Evolutionary conservation across 2,888 invertebrate species (phyloP).

Genomic region (Chymomyza amoena): DNA sequence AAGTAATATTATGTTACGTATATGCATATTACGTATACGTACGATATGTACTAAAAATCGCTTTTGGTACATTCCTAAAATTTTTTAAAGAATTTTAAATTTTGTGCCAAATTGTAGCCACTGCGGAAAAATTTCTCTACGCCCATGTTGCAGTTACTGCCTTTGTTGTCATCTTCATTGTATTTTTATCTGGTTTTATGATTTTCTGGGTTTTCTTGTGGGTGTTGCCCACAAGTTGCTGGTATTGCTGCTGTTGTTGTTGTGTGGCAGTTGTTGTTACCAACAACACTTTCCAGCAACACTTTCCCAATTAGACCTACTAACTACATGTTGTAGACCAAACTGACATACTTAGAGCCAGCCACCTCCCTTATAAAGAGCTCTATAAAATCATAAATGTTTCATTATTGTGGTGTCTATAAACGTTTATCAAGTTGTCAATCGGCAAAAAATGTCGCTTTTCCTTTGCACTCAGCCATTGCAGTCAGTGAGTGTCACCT

Average conservation of each 20-base stretch:
- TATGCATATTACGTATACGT: too few species aligned
- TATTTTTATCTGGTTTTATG: conserved; percentile 8
- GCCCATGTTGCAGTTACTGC: neutral
- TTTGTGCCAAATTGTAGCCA: too few species aligned
- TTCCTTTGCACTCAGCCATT: conserved; percentile 18
- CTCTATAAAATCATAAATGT: conserved; percentile 50
- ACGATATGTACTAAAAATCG: too few species aligned
- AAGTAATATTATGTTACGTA: too few species aligned
- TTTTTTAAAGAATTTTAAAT: too few species aligned
- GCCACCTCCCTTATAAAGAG: conserved; percentile 28
- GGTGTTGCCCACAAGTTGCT: conserved; percentile 41
- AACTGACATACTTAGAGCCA: conserved; percentile 31
- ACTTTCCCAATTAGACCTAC: conserved; percentile 59
- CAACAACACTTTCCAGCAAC: conserved; percentile 42
- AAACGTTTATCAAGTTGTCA: conserved; percentile 26
- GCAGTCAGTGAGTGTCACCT: conserved; percentile 33
- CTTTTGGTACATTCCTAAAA: too few species aligned
- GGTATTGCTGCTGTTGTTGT: conserved; percentile 11
- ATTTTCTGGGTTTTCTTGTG: conserved; percentile 25
- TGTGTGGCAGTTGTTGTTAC: neutral
- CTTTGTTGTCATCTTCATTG: conserved; percentile 46
- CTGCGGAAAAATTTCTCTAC: too few species aligned
- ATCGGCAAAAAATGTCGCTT: conserved; percentile 4
- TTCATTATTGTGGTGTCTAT: conserved; percentile 39
- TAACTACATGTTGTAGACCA: conserved; percentile 20